A percentile compares a stretch with the other conserved stretches of the same genome.
These are phyloP conservation scores for Ommatoiulus sabulosus DNA, from an alignment of 2,888 invertebrate species.

Conservation along the genomic window DNA sequence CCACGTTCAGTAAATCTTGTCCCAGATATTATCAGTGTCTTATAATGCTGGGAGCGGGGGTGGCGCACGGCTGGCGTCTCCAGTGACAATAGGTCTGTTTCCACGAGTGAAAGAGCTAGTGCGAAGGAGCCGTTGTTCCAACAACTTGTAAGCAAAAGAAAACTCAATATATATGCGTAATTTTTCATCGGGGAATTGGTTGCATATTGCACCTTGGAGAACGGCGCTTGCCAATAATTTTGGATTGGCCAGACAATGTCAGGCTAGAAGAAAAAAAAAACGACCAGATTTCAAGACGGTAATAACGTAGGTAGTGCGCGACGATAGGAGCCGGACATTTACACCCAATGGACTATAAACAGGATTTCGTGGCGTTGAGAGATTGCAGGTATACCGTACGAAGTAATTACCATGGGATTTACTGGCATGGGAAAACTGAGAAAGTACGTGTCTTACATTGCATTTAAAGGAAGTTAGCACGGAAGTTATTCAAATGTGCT, in stretches of 20 bases:
- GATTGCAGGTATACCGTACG: not conserved
- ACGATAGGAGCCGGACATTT: not conserved
- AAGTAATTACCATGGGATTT: not conserved
- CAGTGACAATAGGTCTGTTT: conserved; percentile 21
- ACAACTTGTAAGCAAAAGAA: conserved; percentile 28
- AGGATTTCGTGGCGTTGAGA: not conserved
- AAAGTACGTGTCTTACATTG: too few relatives aligned
- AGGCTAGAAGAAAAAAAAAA: not conserved
- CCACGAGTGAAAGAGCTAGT: conserved; percentile 7
- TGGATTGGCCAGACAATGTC: not conserved
- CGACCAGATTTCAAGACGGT: not conserved
- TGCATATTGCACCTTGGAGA: conserved; percentile 34
- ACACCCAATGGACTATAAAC: not conserved
- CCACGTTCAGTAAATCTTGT: conserved; percentile 20
- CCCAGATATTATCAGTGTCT: conserved; percentile 28
- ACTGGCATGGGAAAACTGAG: too few relatives aligned
- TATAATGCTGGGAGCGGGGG: conserved; percentile 20
- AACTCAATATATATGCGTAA: conserved; percentile 34
- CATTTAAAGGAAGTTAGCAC: not conserved
- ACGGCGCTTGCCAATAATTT: conserved; percentile 4
- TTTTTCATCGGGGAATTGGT: conserved; percentile 28
- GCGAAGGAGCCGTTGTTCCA: conserved; percentile 4
- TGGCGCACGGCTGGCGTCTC: not conserved
- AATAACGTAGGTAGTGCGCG: not conserved
- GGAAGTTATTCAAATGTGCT: not conserved